These are phyloP conservation scores for Alloscopus bannaensis DNA, from an alignment of 2,888 invertebrate genomes.

Conservation along the genomic window DNA sequence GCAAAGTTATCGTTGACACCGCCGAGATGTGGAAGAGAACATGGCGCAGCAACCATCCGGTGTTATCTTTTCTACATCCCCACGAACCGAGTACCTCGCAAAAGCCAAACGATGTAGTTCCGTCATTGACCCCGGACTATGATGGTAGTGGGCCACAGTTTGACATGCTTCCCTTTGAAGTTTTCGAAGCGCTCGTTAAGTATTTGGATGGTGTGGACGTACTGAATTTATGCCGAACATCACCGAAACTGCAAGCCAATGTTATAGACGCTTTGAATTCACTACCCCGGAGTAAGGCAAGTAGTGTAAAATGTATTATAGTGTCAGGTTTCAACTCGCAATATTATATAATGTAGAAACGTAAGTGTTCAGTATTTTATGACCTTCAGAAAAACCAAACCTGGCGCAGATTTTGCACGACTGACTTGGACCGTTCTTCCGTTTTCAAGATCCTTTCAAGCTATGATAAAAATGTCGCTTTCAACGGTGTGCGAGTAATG, in stretches of 20 bases:
- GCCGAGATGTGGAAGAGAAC: neutral
- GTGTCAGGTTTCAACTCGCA: neutral
- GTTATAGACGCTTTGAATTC: constrained; percentile 19
- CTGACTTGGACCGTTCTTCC: constrained; percentile 3
- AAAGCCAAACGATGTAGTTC: too few relatives aligned
- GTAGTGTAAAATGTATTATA: neutral
- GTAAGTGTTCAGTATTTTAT: too few relatives aligned
- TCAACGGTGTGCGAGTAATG: neutral
- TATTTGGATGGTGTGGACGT: constrained; percentile 29
- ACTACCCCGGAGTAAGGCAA: neutral
- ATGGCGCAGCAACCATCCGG: constrained; percentile 3
- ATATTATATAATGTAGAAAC: constrained; percentile 19
- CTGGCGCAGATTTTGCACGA: constrained; percentile 18
- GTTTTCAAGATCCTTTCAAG: constrained; percentile 26
- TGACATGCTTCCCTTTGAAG: constrained; percentile 34
- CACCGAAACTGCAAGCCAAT: neutral
- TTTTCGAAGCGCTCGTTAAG: constrained; percentile 29
- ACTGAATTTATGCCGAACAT: constrained; percentile 24
- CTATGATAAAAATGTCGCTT: constrained; percentile 2
- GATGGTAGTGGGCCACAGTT: neutral
- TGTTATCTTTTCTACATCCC: too few relatives aligned
- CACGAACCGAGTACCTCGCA: neutral
- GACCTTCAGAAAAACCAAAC: too few relatives aligned
- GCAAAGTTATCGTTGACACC: too few relatives aligned
- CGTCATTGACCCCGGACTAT: neutral